Evolutionary conservation across 2,888 invertebrate species (phyloP), one percentile per base, ranked within the genome.

Genomic region (Cephus runcator): DNA sequence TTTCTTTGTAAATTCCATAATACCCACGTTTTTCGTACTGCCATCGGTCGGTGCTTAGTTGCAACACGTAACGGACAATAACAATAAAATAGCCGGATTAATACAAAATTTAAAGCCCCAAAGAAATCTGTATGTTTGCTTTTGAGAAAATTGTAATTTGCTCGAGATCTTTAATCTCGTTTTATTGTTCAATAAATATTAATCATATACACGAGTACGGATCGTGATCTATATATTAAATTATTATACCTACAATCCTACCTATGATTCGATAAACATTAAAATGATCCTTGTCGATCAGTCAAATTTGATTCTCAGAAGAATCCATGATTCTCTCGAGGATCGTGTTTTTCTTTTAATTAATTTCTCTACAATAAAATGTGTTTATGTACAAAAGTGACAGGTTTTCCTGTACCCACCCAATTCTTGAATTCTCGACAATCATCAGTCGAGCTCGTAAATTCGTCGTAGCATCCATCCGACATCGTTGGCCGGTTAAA

Each of bases 321-420:
- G 2, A 56, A 56, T 56, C 9, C 56, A 23, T 23, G 23, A 40
- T 1, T 15, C 23, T 36, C 35, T 36, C 23, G 6, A 23, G 40
- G 9, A 40, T 40, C 40, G 6, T 40, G 15, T 15, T 34, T 36
- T 34, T 69, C 30, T 15, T 69, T 73, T 68, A 69, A n/a, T 34
- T 36, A 76, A 73, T 35, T 75, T 73, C 34, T 31, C 31, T 56
- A 56, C 23, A 2, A 56, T 56, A 23, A 9, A 56, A 56, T 56
- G 56, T 56, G 56, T 23, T 23, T 88, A 87, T 86, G 76, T 87
- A 87, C 86, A 87, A 56, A 79, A 75, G 82, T 83, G 81, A 80
- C 56, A 75, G 74, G 78, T 78, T 77, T 76, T 81, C 79, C 80
- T 80, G 77, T 79, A 82, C 83, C 78, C 79, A 83, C 71, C 56